Base-by-base conservation (phyloP, 1,140 invertebrate genomes). In the Oppia nitens region DNA sequence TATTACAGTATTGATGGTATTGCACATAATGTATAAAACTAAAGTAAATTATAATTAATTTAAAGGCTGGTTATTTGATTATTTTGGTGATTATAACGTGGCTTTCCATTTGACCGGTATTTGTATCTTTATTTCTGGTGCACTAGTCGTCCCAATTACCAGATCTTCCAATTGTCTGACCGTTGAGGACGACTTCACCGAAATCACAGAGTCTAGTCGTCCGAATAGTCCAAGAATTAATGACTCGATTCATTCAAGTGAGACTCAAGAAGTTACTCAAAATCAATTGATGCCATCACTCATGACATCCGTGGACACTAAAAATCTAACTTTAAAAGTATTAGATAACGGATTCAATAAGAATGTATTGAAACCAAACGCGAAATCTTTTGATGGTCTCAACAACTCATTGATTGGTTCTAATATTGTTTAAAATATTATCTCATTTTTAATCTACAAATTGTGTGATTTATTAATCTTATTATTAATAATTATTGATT, bases 91-190 rank as follows among this genome's bases (percentile, higher is more conserved):
- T 6, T 90, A 89, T 71, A 78, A 86, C 66, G 69, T 83, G n/a
- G 84, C 88, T 0, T 93, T 92, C 73, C 88, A 87, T 71, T 70
- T 86, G 57, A 83, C 85, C 23, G 89, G 89, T 3, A 74, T 85
- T 47, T 88, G 88, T 71, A 86, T 92, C 57, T 79, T 80, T 40
- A 60, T 93, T 20, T 91, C 87, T 57, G 91, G 90, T 3, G 64
- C 82, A 21, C 79, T 92, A 56, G 71, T 93, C 49, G 72, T 85
- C 21, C 66, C 66, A 1, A 51, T 67, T 12, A 53, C 62, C 14
- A 57, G 24, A 6, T 20, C n/a, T 21, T 17, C n/a, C 6, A 57
- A 49, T 24, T 57, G 56, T 40, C 50, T 48, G 21, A 40, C 32
- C 6, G 17, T 40, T 9, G 32, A 40, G 17, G 32, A 40, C 17